Conservation (phyloP, 2,797 vertebrate genomes). For the Sebastes matsubarae region DNA sequence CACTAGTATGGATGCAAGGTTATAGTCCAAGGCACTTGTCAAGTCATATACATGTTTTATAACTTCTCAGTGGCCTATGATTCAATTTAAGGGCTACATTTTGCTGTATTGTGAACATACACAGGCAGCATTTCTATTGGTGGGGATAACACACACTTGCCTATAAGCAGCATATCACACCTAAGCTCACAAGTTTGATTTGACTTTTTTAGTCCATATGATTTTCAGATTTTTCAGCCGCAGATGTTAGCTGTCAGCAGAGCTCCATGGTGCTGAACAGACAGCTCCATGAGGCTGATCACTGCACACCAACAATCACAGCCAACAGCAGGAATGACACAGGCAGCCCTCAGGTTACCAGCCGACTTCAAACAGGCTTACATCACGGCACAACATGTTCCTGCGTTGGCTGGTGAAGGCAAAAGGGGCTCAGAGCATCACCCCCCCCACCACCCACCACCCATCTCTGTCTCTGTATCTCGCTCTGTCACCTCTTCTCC, state of each 20-base stretch:
- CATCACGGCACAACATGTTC: constrained; percentile 6
- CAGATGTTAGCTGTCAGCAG: constrained; percentile 20
- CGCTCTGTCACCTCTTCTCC: not conserved
- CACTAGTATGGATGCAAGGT: not conserved
- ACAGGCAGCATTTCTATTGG: not conserved
- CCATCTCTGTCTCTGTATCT: not conserved
- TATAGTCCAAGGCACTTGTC: not conserved
- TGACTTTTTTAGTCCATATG: not conserved
- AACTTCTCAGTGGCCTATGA: not conserved
- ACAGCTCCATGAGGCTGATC: constrained; percentile 34
- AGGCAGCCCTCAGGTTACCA: constrained; percentile 2
- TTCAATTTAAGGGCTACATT: not conserved
- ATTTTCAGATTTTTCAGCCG: not conserved
- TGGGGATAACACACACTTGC: not conserved
- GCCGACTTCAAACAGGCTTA: constrained; percentile 13
- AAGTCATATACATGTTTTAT: not conserved
- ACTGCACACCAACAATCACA: constrained; percentile 24
- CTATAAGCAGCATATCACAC: not conserved
- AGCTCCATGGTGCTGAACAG: constrained; percentile 33
- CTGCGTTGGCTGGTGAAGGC: not conserved
- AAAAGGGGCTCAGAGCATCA: not conserved
- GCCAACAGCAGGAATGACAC: constrained; percentile 8
- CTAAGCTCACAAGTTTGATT: not conserved
- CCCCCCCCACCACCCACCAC: not conserved
- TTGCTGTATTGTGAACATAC: not conserved